Evolutionary conservation across 2,797 vertebrate species (phyloP).

Genomic region (Hypotaenidia okinawae): DNA sequence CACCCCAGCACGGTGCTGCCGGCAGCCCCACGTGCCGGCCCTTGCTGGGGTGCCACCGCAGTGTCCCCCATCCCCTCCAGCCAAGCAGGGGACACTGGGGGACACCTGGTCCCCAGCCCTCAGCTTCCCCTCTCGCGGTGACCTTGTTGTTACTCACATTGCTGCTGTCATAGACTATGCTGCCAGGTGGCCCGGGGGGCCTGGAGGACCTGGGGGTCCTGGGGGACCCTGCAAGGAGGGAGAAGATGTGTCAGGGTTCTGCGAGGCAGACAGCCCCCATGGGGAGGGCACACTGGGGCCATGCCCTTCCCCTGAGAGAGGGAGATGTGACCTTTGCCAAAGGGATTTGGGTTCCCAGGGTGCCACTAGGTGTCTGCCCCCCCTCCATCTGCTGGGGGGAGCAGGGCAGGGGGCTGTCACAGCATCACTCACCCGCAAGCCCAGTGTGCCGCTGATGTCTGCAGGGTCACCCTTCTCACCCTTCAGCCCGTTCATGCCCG

Average conservation of each 20-base stretch:
- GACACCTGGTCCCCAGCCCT: neutral
- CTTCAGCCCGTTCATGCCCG: constrained; percentile 93
- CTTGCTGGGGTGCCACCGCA: neutral
- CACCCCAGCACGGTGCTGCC: neutral
- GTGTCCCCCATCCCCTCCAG: neutral
- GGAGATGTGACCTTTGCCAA: neutral
- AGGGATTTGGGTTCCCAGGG: neutral
- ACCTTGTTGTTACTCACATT: constrained; percentile 31
- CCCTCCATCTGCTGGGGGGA: neutral
- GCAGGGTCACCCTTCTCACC: constrained; percentile 91
- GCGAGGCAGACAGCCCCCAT: too few species aligned
- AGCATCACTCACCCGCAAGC: constrained; percentile 80
- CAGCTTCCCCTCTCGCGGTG: neutral
- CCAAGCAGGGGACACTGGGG: neutral
- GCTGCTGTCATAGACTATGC: constrained; percentile 43
- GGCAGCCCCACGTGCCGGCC: neutral
- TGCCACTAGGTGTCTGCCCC: fast-evolving
- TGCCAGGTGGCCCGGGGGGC: constrained; percentile 84
- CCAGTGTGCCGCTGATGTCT: constrained; percentile 56
- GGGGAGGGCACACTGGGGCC: fast-evolving
- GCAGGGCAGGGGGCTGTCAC: neutral
- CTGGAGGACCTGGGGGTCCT: constrained; percentile 82
- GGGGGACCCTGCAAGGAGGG: constrained; percentile 72
- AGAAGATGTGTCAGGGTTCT: neutral
- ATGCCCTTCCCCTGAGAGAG: neutral